These are phyloP conservation scores for Solenopsis fugax DNA, from an alignment of 1,140 invertebrate species.

Conservation along the genomic window DNA sequence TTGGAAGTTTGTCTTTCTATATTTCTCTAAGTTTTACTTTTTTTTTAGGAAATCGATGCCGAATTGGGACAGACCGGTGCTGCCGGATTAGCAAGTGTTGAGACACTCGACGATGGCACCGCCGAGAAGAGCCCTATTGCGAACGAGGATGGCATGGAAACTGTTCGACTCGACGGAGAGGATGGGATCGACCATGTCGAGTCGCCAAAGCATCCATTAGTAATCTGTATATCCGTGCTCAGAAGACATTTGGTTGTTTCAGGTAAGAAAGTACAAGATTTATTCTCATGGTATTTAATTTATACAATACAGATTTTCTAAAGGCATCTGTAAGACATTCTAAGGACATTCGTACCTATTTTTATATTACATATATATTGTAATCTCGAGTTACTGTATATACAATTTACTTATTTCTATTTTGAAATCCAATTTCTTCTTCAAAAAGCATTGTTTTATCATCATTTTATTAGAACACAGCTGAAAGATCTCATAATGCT, in stretches of 20 bases:
- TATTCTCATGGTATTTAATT: neutral
- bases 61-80: conserved; percentile 85
- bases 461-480: too few relatives aligned
- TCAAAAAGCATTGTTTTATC: too few relatives aligned
- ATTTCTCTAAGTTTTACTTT: neutral
- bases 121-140: conserved; percentile 91
- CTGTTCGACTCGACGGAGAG: conserved; percentile 87
- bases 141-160: conserved; percentile 91
- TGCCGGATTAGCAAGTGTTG: conserved; percentile 92
- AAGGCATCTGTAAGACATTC: too few relatives aligned
- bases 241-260: conserved; percentile 80
- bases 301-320: too few relatives aligned
- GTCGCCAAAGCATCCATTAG: conserved; percentile 79
- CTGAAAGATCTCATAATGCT: too few relatives aligned
- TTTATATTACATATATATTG: too few relatives aligned
- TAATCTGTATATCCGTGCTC: conserved; percentile 76
- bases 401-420: too few relatives aligned
- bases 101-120: conserved; percentile 89
- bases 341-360: too few relatives aligned
- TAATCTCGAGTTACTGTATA: too few relatives aligned
- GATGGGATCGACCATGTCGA: conserved; percentile 76
- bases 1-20: too few relatives aligned
- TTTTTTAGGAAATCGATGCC: conserved; percentile 82
- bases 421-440: too few relatives aligned
- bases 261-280: conserved; percentile 63